phyloP scores from a whole-genome alignment of 2,888 invertebrate genomes.

The Drosophila mimica region DNA sequence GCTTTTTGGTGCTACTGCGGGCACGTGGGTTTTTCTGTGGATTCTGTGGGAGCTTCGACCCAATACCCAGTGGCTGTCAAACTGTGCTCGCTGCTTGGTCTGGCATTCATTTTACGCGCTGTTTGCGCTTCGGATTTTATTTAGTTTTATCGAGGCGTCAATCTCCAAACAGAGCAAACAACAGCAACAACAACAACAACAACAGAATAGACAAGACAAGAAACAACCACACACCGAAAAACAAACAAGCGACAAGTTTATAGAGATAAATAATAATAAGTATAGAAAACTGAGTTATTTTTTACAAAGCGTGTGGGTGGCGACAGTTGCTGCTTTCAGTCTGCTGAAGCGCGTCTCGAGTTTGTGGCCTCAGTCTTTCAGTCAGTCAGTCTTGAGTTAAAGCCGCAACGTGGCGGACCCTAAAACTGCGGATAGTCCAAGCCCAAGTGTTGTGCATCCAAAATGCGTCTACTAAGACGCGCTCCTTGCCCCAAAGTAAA shows the following conservation, averaged over 20 bases:
- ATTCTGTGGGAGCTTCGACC: constrained; percentile 35
- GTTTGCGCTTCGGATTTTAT: constrained; percentile 44
- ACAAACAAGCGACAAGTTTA: constrained; percentile 6
- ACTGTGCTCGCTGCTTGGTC: constrained; percentile 35
- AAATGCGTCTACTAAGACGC: constrained; percentile 63
- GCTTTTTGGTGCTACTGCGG: background rate
- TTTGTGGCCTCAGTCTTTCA: constrained; percentile 19
- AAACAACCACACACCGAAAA: constrained; percentile 16
- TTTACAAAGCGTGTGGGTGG: constrained; percentile 45
- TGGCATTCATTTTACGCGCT: constrained; percentile 49
- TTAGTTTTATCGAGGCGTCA: constrained; percentile 66
- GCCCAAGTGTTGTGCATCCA: background rate
- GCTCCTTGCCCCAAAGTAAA: constrained; percentile 53
- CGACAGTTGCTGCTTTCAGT: constrained; percentile 32
- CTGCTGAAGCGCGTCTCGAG: constrained; percentile 34
- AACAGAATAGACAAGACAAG: constrained; percentile 33
- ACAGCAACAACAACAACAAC: constrained; percentile 15
- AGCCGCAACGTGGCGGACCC: constrained; percentile 46
- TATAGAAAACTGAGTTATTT: constrained; percentile 67
- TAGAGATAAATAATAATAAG: constrained; percentile 51
- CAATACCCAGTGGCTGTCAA: constrained; percentile 53
- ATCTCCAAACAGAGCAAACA: constrained; percentile 52
- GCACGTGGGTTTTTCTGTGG: constrained; percentile 50
- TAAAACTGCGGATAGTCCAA: constrained; percentile 11
- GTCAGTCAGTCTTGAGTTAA: constrained; percentile 42